These are phyloP conservation scores for Manis pentadactyla DNA, from an alignment of 2,797 vertebrate species.

Conservation along the genomic window DNA sequence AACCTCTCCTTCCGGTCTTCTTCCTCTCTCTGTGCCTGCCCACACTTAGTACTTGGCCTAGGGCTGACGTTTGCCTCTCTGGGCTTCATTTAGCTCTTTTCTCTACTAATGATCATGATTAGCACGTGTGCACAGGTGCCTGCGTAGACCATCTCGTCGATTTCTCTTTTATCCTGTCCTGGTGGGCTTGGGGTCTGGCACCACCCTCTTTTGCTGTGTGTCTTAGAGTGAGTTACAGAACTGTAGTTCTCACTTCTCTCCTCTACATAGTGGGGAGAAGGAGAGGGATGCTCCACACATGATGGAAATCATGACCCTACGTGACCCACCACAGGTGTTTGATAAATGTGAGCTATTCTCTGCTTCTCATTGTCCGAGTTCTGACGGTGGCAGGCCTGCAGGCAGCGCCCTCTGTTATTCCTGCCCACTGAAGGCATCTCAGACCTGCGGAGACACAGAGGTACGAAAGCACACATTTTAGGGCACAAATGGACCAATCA, in stretches of 20 bases:
- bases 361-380: background rate
- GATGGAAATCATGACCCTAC: background rate
- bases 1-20: background rate
- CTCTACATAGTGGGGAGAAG: background rate
- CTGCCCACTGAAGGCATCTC: background rate
- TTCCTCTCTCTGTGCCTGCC: background rate
- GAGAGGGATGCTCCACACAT: background rate
- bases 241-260: background rate
- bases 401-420: background rate
- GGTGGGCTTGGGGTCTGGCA: background rate
- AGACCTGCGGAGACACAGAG: background rate
- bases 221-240: background rate
- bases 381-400: background rate
- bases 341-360: background rate
- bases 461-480: background rate
- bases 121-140: background rate
- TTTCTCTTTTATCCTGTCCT: background rate
- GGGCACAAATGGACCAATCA: background rate
- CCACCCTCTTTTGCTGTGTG: background rate
- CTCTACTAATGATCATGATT: background rate
- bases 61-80: background rate
- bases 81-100: background rate
- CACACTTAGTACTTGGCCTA: background rate
- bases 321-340: background rate
- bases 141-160: fast-evolving